phyloP scores from a whole-genome alignment of 2,888 invertebrate genomes.

The Strigamia maritima region DNA sequence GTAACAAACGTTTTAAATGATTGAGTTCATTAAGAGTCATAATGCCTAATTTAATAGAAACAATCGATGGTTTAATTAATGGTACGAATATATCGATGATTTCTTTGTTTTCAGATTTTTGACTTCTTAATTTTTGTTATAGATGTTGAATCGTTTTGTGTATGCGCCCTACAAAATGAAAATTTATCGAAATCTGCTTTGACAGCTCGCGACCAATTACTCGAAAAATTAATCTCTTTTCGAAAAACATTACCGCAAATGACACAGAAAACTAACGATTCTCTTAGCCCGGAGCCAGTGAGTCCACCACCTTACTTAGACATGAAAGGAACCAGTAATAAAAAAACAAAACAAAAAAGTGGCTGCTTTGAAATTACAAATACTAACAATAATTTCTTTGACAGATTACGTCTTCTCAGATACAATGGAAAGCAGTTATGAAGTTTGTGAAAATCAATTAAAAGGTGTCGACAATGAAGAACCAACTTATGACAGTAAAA shows the following conservation, averaged over 20 bases:
- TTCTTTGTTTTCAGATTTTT: neutral
- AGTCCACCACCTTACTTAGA: neutral
- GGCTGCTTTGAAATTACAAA: neutral
- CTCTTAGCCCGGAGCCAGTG: neutral
- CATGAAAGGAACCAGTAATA: neutral
- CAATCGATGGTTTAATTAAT: neutral
- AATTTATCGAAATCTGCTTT: neutral
- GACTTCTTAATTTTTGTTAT: neutral
- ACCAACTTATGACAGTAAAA: neutral
- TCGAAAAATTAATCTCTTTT: neutral
- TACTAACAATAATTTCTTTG: neutral
- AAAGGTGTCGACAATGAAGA: neutral
- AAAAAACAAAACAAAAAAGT: neutral
- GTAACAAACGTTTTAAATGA: neutral
- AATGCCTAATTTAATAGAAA: neutral
- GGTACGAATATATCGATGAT: neutral
- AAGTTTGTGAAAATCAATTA: neutral
- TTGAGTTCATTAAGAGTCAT: neutral
- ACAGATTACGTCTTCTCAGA: constrained; percentile 14
- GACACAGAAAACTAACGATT: neutral
- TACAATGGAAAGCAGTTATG: neutral
- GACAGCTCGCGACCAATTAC: neutral
- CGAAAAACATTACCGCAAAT: neutral
- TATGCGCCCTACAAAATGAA: neutral
- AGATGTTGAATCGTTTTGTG: neutral